A percentile compares a stretch with the other conserved stretches of the same genome.
Conservation (phyloP, 2,888 invertebrate species). For the Gastracanthus pulcherrimus region DNA sequence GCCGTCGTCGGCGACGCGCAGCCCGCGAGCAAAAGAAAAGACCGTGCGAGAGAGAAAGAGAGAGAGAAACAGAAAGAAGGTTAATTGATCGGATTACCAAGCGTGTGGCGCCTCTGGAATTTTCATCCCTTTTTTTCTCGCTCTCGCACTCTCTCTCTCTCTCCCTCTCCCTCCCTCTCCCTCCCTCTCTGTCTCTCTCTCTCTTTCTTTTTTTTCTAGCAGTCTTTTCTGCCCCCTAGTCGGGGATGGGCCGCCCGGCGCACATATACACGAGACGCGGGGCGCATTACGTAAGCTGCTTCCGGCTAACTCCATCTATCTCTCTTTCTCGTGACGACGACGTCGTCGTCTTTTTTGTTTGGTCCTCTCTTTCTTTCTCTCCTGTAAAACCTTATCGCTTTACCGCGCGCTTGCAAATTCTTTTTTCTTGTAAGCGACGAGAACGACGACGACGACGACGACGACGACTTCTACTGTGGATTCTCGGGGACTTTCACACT, state of each 20-base stretch:
- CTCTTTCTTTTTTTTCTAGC: not conserved
- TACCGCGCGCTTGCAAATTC: slow-evolving; percentile 28
- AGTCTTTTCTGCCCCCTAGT: not conserved
- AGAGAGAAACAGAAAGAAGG: slow-evolving; percentile 40
- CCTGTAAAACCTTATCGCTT: slow-evolving; percentile 29
- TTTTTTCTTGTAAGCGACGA: not conserved
- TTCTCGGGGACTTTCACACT: not conserved
- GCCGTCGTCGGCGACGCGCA: slow-evolving; percentile 1
- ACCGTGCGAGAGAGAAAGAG: not conserved
- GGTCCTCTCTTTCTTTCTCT: not conserved
- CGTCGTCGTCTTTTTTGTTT: not conserved
- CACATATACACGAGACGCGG: not conserved
- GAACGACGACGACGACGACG: not conserved
- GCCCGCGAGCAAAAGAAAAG: not conserved
- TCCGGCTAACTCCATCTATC: not conserved
- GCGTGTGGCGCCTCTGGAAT: slow-evolving; percentile 30
- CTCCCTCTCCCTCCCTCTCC: not conserved
- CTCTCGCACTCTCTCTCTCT: not conserved
- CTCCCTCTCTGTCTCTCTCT: not conserved
- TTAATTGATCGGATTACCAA: slow-evolving; percentile 56
- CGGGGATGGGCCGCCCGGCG: too few species aligned
- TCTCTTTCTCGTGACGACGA: not conserved
- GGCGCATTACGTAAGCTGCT: slow-evolving; percentile 22
- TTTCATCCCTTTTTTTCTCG: slow-evolving; percentile 1
- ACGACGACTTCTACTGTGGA: not conserved